These are phyloP conservation scores for Glossophaga mutica DNA, from an alignment of 2,797 vertebrate genomes.

Conservation along the genomic window DNA sequence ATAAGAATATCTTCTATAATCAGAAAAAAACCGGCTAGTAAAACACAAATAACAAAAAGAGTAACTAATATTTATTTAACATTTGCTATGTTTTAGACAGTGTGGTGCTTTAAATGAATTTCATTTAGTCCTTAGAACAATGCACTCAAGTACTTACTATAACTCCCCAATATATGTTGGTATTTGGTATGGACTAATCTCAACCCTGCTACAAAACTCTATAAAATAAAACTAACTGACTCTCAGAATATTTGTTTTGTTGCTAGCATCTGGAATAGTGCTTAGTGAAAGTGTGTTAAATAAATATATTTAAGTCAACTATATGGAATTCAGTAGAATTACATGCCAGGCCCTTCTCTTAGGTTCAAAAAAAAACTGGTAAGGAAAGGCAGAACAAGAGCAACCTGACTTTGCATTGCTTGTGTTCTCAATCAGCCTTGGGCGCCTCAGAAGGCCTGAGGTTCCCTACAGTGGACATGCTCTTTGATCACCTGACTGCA, in stretches of 20 bases:
- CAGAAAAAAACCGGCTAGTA: not conserved
- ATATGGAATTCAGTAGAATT: not conserved
- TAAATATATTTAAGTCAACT: not conserved
- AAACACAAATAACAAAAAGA: not conserved
- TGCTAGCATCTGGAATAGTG: not conserved
- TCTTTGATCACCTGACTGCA: constrained; percentile 10
- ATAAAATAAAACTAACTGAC: not conserved
- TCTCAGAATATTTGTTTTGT: not conserved
- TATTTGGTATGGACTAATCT: not conserved
- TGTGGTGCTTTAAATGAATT: not conserved
- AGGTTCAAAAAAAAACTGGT: not conserved
- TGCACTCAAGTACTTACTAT: not conserved
- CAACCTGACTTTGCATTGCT: not conserved
- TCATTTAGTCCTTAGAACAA: not conserved
- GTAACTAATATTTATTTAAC: not conserved
- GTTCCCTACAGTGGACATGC: not conserved
- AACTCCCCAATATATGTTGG: not conserved
- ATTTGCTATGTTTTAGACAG: not conserved
- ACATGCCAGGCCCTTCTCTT: not conserved
- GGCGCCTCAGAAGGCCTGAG: not conserved
- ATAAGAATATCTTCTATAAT: not conserved
- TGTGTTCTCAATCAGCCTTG: not conserved
- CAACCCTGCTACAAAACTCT: not conserved
- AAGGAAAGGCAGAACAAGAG: not conserved
- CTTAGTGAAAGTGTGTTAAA: not conserved